Evolutionary conservation across 53 echinoderm and acorn worm species (phyloP), one percentile per base, ranked within the genome.

Genomic region (Paracentrotus lividus): DNA sequence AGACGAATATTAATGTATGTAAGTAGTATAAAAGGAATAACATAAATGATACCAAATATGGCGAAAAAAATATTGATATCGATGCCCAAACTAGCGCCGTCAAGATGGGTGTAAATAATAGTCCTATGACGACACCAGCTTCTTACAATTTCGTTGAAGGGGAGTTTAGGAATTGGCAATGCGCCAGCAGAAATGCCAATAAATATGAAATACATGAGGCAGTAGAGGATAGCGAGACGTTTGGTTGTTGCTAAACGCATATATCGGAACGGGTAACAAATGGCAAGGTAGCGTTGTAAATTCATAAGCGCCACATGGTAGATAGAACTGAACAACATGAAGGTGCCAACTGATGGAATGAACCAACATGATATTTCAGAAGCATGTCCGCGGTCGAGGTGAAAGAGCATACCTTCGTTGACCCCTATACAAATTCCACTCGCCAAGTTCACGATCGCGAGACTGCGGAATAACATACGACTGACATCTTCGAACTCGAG

Each of bases 1-100:
- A 81, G 81, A n/a, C 81, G 81, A 27, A 81, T 26, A 47, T 81
- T 81, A 42, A n/a, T 8, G 47, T 47, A 81, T 23, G 81, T 81
- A 32, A 81, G 81, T 1, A 81, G 3, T 3, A 81, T 1, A 4
- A 81, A 24, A 26, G 81, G 81, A 47, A 38, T 81, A 0, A 8
- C 20, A 16, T 45, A 81, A 12, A 81, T 12, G 5, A 44, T 2
- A 45, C 81, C 72, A 16, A 38, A 36, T 20, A 72, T 36, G 72
- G 40, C 40, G 72, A 5, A 72, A 21, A 38, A 40, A 16, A 72
- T 72, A 1, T 38, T 32, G 8, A 27, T 72, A 20, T 72, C 40
- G 21, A 5, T 72, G 40, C 34, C 68, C 34, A 10, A 13, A 13
- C 2, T 68, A 36, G 68, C 34, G 15, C 38, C 38, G 36, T 40